Percentiles rank a stretch among this genome's conserved stretches.
These are phyloP conservation scores for Thalassophryne amazonica DNA, from an alignment of 2,797 vertebrate species.

Conservation along the genomic window DNA sequence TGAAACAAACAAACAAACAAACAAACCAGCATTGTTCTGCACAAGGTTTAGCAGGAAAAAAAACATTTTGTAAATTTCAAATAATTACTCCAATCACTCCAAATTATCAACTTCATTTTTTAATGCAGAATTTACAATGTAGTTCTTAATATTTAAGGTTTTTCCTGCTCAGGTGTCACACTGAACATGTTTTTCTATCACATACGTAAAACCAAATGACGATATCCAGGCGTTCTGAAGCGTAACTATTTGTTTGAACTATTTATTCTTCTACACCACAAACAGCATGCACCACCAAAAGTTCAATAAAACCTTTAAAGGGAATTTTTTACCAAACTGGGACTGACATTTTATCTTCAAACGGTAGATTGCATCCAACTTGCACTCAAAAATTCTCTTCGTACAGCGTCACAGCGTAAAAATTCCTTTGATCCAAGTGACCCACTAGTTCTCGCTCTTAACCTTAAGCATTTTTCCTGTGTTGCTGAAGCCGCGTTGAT, in stretches of 20 bases:
- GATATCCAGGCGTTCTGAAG: no score
- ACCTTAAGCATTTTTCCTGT: slow-evolving; percentile 28
- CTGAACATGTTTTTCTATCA: slow-evolving; percentile 6
- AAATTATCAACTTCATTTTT: background rate
- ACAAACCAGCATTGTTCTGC: no score
- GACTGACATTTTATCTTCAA: slow-evolving; percentile 51
- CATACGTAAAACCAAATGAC: slow-evolving; percentile 1
- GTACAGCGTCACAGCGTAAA: slow-evolving; percentile 2
- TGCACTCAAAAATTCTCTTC: slow-evolving; percentile 39
- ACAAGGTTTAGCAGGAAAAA: no score
- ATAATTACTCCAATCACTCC: no score
- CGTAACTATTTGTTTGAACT: no score
- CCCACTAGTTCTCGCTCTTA: slow-evolving; percentile 36
- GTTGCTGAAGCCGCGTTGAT: slow-evolving; percentile 38
- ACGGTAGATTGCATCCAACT: slow-evolving; percentile 41
- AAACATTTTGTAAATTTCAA: no score
- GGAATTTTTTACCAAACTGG: slow-evolving; percentile 54
- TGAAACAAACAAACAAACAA: no score
- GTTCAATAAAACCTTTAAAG: slow-evolving; percentile 37
- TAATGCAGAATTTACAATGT: background rate
- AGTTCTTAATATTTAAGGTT: background rate
- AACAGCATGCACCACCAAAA: background rate
- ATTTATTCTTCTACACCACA: no score
- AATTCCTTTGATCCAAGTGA: slow-evolving; percentile 48
- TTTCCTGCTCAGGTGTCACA: slow-evolving; percentile 1